Evolutionary conservation across 2,113 vertebrate genomes (phyloP), one percentile per base, ranked within the genome.

Genomic region (Crypturellus undulatus): DNA sequence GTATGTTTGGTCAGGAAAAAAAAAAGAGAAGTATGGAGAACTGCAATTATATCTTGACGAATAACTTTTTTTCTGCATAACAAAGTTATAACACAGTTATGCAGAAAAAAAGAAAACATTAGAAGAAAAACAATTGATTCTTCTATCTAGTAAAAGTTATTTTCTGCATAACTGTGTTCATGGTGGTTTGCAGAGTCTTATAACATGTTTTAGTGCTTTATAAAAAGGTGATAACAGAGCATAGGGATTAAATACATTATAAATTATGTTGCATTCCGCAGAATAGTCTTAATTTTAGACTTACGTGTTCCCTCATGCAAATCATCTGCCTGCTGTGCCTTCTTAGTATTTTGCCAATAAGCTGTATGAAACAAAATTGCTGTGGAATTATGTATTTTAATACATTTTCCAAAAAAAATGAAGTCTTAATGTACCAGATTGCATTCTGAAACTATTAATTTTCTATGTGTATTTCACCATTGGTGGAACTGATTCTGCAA

Each of bases 401-500:
- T 52, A 25, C 15, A 52, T 12, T 89, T 81, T 36, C 30, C 80
- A 21, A 51, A 86, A 51, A 86, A 38, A 38, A 59, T 40, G n/a
- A 45, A 70, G n/a, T 43, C 19, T 76, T 59, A 65, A 76, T 4
- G 84, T 85, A 49, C 32, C 56, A 80, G 30, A 42, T 15, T n/a
- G 22, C n/a, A 12, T 25, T 49, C 38, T 34, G 28, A 90, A 87
- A 84, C 32, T 73, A 80, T 70, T 70, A 5, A 85, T 88, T 77
- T 87, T 69, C 58, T 30, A 9, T 28, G 12, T 40, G 64, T 14
- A 81, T 96, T 96, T 96, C 94, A 45, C 64, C 93, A 73, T 67
- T 88, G 63, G 22, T 73, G 86, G 78, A 59, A 70, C 76, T 58
- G 79, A 96, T 96, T 96, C 93, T 96, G 94, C 82, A 96, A 94